Conservation (phyloP, 2,113 vertebrate genomes). For the Pygoscelis adeliae region DNA sequence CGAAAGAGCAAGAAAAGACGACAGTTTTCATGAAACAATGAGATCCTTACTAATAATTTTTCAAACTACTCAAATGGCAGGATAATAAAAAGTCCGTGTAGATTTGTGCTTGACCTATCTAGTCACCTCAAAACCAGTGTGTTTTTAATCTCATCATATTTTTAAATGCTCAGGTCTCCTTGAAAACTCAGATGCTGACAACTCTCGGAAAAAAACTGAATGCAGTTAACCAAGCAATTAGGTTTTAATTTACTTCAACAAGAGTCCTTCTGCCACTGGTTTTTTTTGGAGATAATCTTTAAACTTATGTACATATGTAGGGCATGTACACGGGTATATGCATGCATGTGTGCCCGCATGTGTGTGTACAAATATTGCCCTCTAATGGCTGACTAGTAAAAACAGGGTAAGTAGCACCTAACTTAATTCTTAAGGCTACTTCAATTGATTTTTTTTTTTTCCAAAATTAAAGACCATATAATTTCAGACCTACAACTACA, state of each 20-base stretch:
- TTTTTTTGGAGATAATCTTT: neutral
- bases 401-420: neutral
- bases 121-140: neutral
- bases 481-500: neutral
- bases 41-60: neutral
- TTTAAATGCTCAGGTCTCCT: neutral
- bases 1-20: neutral
- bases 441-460: rapidly evolving
- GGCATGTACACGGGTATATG: neutral
- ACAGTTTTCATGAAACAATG: conserved; percentile 7
- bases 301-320: neutral
- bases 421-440: neutral
- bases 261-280: neutral
- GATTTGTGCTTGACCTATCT: neutral
- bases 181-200: neutral
- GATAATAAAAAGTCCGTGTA: neutral
- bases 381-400: conserved; percentile 19
- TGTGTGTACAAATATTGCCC: conserved; percentile 38
- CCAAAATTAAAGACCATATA: neutral
- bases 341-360: neutral
- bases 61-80: neutral
- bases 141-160: neutral
- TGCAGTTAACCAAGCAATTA: neutral
- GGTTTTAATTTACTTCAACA: neutral
- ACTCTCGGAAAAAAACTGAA: neutral